Percentiles rank a stretch among this genome's conserved stretches.
Evolutionary conservation across 2,113 vertebrate genomes (phyloP).

Genomic region (Mustela nigripes): DNA sequence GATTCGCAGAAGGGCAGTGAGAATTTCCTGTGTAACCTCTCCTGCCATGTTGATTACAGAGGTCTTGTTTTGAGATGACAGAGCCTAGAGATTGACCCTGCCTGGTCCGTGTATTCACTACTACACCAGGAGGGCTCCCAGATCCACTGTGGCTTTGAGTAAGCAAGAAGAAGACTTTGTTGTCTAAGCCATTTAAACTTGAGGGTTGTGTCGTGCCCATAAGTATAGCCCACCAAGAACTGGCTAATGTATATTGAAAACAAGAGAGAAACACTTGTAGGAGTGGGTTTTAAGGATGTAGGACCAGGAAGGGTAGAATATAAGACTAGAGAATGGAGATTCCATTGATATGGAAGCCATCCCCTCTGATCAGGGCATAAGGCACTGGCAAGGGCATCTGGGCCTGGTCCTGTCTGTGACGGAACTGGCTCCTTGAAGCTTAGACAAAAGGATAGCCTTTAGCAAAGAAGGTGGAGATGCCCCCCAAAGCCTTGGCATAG

Average conservation of each 20-base stretch:
- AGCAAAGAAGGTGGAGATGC: background rate
- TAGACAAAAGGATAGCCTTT: background rate
- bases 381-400: background rate
- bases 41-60: background rate
- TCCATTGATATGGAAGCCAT: background rate
- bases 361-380: background rate
- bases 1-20: background rate
- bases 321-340: background rate
- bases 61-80: background rate
- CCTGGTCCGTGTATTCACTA: background rate
- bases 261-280: background rate
- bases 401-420: background rate
- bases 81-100: background rate
- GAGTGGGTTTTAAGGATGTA: background rate
- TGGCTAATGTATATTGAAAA: background rate
- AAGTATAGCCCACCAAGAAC: background rate
- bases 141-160: background rate
- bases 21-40: background rate
- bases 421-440: background rate
- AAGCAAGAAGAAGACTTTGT: background rate
- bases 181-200: background rate
- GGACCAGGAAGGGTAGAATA: background rate
- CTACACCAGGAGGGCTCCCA: background rate
- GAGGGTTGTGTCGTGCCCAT: background rate
- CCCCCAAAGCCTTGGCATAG: background rate